Evolutionary conservation across 2,113 vertebrate species (phyloP).

Genomic region (Chaetodon trifascialis): DNA sequence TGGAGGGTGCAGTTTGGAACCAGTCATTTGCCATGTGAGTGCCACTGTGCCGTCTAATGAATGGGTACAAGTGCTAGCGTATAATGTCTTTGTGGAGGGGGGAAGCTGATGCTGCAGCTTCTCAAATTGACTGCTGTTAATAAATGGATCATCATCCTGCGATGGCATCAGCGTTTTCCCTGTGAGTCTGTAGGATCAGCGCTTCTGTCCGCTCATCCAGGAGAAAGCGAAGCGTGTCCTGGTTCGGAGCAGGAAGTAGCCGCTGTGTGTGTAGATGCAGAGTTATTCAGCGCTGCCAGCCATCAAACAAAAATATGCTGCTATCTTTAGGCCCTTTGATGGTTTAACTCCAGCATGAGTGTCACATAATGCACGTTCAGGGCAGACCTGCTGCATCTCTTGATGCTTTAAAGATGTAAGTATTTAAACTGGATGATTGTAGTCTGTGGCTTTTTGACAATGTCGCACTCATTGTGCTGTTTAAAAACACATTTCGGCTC

Average conservation of each 20-base stretch:
- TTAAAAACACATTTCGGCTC: conserved; percentile 1
- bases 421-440: neutral
- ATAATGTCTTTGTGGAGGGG: conserved; percentile 29
- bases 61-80: conserved; percentile 44
- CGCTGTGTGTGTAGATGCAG: neutral
- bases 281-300: neutral
- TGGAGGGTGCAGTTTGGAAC: conserved; percentile 57
- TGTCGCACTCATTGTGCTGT: neutral
- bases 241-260: neutral
- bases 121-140: conserved; percentile 13
- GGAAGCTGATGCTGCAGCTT: conserved; percentile 30
- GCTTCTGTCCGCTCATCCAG: neutral
- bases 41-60: conserved; percentile 59
- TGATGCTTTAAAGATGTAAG: neutral
- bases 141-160: conserved; percentile 10
- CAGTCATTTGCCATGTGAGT: conserved; percentile 61
- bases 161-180: neutral
- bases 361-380: conserved; percentile 10
- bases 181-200: neutral
- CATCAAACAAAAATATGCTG: neutral
- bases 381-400: neutral
- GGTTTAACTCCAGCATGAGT: conserved; percentile 4
- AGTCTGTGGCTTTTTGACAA: neutral
- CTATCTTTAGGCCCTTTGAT: conserved; percentile 27
- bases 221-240: conserved; percentile 11